These are phyloP conservation scores for Drosophila burlai DNA, from an alignment of 1,140 invertebrate species.

Conservation along the genomic window DNA sequence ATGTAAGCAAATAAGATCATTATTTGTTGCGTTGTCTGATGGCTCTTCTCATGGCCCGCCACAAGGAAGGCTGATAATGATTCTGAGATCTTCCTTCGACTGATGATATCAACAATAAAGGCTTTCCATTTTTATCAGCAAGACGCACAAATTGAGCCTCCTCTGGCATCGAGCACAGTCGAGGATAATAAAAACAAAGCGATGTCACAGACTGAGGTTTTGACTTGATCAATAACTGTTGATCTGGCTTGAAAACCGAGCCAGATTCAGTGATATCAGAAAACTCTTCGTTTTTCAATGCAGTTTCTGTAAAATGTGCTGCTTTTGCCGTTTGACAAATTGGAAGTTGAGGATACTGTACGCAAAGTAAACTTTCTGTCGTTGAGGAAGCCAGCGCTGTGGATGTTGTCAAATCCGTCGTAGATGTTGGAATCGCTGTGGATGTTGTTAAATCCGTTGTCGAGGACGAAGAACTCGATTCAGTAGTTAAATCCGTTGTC, in stretches of 20 bases:
- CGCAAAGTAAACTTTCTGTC: no score
- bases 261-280: not conserved
- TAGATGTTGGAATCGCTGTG: no score
- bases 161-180: slow-evolving; percentile 33
- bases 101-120: slow-evolving; percentile 29
- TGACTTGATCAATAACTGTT: slow-evolving; percentile 22
- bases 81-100: not conserved
- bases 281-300: no score
- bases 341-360: no score
- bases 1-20: not conserved
- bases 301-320: not conserved
- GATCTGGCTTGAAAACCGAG: slow-evolving; percentile 14
- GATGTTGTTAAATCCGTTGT: no score
- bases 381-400: no score
- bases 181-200: slow-evolving; percentile 31
- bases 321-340: not conserved
- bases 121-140: slow-evolving; percentile 33
- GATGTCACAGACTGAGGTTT: slow-evolving; percentile 30
- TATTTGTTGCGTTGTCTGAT: not conserved
- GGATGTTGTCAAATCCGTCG: no score
- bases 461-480: no score
- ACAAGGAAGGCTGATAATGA: slow-evolving; percentile 3
- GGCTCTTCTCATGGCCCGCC: slow-evolving; percentile 17
- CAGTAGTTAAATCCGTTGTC: no score
- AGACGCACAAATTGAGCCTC: slow-evolving; percentile 35